These are phyloP conservation scores for Halictus ligatus DNA, from an alignment of 2,888 invertebrate species.

Conservation along the genomic window DNA sequence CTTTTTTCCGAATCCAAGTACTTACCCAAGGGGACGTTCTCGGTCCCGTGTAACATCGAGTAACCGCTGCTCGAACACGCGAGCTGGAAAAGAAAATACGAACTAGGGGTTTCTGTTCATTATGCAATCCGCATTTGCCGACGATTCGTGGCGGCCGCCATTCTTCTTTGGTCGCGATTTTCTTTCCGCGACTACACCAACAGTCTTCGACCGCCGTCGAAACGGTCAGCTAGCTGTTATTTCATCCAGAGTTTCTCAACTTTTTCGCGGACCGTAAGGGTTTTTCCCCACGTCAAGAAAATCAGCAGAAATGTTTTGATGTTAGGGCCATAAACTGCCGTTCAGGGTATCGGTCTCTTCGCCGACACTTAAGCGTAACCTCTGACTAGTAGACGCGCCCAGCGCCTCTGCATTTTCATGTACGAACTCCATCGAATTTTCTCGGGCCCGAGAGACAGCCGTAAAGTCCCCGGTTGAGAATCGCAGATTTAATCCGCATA, in stretches of 20 bases:
- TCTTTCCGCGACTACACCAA: slow-evolving; percentile 10
- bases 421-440: not conserved
- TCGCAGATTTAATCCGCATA: slow-evolving; percentile 28
- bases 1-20: not conserved
- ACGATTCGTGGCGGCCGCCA: not conserved
- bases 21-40: not conserved
- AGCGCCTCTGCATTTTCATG: not conserved
- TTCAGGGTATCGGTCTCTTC: not conserved
- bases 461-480: not conserved
- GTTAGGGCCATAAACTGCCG: too few relatives aligned
- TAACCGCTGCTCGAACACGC: not conserved
- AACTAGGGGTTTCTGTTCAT: slow-evolving; percentile 26
- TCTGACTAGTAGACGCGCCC: not conserved
- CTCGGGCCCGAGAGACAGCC: not conserved
- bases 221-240: not conserved
- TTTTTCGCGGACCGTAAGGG: not conserved
- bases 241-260: not conserved
- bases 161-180: not conserved
- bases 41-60: not conserved
- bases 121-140: slow-evolving; percentile 33
- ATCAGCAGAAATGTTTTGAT: too few relatives aligned
- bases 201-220: slow-evolving; percentile 1
- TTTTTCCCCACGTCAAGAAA: not conserved
- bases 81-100: slow-evolving; percentile 3
- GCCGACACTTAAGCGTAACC: not conserved